Base-by-base conservation (phyloP, 2,888 invertebrate genomes). In the Amorpha juglandis region DNA sequence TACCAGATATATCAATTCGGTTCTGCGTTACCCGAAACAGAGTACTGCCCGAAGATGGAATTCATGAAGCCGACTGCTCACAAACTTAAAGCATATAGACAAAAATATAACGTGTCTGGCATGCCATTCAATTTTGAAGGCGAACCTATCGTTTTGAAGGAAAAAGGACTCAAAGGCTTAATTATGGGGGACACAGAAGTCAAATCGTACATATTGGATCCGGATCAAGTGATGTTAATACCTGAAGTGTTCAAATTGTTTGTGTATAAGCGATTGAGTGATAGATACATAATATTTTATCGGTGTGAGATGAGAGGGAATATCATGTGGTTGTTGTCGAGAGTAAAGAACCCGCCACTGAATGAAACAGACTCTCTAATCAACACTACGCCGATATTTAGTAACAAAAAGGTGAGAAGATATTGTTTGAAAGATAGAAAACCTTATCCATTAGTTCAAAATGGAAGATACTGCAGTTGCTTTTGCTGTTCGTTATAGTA, bases 181-280 rank as follows among this genome's bases (percentile, higher is more conserved):
- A 51, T 63, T 12, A 52, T 62, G 62, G 73, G 74, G 12, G 27
- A 33, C 3, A 35, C 58, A 16, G 65, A 68, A 63, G 50, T 63
- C 0, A 73, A 74, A n/a, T 67, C 64, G 0, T 74, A 55, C 14
- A 33, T 73, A 1, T 19, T 74, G 7, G 69, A 68, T 7, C 69
- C 72, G 0, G 19, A 50, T 21, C 38, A 38, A 14, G 68, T 58
- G 9, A 52, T 62, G 52, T 45, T 63, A 8, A 66, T 65, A 9
- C 21, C 27, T 16, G 52, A 62, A 45, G 35, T 21, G 2, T 66
- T 45, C 12, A 66, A 63, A 33, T 9, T 62, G 9, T 33, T 27
- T 11, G 33, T 51, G 8, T 72, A 42, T 38, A 66, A 45, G 6
- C 64, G 62, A 3, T 38, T 72, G 6, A 69, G 52, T 33, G 64